Evolutionary conservation across 2,113 vertebrate genomes (phyloP).

Genomic region (Sinosuthora webbiana): DNA sequence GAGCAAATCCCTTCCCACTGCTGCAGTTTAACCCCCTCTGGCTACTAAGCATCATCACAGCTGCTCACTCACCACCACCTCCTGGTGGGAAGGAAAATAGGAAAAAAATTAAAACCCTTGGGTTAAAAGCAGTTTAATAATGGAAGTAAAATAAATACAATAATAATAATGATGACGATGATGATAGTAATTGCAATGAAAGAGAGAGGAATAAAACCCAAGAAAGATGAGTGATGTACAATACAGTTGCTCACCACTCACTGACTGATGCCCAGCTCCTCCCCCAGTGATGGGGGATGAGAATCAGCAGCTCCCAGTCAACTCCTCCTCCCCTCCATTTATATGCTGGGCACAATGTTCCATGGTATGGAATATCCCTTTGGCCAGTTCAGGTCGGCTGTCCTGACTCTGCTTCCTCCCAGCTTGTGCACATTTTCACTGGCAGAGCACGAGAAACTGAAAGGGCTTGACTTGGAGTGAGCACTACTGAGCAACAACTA

Average conservation of each 20-base stretch:
- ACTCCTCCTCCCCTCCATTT: neutral
- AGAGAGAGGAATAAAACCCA: neutral
- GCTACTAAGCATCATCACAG: neutral
- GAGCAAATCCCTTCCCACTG: neutral
- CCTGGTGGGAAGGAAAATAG: neutral
- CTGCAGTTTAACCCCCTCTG: neutral
- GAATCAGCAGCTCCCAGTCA: neutral
- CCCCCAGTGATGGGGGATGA: neutral
- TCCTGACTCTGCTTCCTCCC: neutral
- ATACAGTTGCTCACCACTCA: neutral
- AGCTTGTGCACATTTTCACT: neutral
- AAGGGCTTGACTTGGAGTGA: neutral
- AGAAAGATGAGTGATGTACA: neutral
- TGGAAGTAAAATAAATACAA: neutral
- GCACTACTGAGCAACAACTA: neutral
- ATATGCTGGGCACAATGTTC: neutral
- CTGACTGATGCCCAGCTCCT: neutral
- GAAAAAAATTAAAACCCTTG: neutral
- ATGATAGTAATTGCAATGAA: neutral
- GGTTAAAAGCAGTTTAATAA: neutral
- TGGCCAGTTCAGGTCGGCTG: neutral
- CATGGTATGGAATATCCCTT: neutral
- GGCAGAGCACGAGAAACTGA: neutral
- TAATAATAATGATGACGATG: neutral
- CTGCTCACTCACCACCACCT: neutral